Percentiles rank a stretch among this genome's conserved stretches.
Conservation (phyloP, 2,113 vertebrate genomes). For the Percopsis transmontana region DNA sequence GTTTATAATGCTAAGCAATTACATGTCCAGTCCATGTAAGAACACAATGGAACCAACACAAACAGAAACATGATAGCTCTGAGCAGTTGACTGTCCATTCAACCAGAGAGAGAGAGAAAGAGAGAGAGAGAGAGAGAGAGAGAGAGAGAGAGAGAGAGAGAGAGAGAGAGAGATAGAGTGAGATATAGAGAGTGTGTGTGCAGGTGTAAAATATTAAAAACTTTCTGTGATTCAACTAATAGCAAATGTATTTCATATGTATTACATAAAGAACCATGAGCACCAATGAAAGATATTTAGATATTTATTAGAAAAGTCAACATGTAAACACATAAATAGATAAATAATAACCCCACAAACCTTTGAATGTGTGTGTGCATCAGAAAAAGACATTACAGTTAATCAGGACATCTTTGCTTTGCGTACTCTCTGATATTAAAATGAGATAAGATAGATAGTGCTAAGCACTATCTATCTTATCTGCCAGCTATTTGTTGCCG, state of each 20-base stretch:
- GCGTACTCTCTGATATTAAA: not conserved
- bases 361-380: not conserved
- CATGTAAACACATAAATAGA: too few relatives aligned
- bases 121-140: not conserved
- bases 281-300: too few relatives aligned
- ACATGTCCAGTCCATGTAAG: slow-evolving; percentile 24
- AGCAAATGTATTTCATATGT: too few relatives aligned
- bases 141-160: not conserved
- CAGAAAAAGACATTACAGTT: not conserved
- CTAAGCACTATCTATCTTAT: slow-evolving; percentile 62
- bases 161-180: too few relatives aligned
- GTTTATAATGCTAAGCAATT: slow-evolving; percentile 53
- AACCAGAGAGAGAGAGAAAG: not conserved
- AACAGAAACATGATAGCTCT: slow-evolving; percentile 51
- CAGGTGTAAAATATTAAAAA: not conserved
- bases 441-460: slow-evolving; percentile 42
- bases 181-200: not conserved
- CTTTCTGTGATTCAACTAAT: too few relatives aligned
- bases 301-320: too few relatives aligned
- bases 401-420: not conserved
- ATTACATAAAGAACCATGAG: too few relatives aligned
- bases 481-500: slow-evolving; percentile 45
- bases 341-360: too few relatives aligned
- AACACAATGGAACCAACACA: slow-evolving; percentile 57
- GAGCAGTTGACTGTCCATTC: slow-evolving; percentile 36